Percentiles rank a stretch among this genome's conserved stretches.
Evolutionary conservation across 2,888 invertebrate species (phyloP).

Genomic region (Horisme vitalbata): DNA sequence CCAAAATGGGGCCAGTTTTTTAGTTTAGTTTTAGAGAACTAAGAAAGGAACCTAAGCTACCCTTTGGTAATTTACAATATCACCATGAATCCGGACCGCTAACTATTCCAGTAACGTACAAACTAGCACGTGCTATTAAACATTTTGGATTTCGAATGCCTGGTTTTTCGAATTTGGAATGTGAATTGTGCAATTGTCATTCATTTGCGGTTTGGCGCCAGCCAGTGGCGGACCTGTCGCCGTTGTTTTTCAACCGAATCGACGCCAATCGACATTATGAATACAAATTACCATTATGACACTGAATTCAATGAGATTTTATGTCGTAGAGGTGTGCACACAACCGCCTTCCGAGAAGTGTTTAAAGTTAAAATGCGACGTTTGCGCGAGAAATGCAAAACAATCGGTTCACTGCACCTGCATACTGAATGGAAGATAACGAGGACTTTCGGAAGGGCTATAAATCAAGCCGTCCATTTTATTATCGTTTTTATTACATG

Average conservation of each 20-base stretch:
- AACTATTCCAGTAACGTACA: conserved; percentile 49
- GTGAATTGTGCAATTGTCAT: conserved; percentile 67
- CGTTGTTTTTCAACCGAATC: conserved; percentile 60
- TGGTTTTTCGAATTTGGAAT: conserved; percentile 67
- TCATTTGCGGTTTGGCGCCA: conserved; percentile 75
- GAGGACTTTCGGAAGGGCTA: conserved; percentile 47
- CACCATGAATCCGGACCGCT: too few relatives aligned
- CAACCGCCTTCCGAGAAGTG: conserved; percentile 54
- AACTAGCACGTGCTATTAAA: conserved; percentile 57
- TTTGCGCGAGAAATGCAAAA: conserved; percentile 69
- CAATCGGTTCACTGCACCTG: conserved; percentile 62
- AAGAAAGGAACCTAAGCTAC: too few relatives aligned
- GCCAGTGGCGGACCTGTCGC: conserved; percentile 63
- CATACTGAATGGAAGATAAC: conserved; percentile 52
- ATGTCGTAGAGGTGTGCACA: conserved; percentile 43
- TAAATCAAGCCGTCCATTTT: conserved; percentile 47
- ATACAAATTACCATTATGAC: conserved; percentile 67
- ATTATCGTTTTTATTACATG: conserved; percentile 45
- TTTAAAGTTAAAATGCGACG: conserved; percentile 49
- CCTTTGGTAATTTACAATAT: too few relatives aligned
- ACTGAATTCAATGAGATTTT: conserved; percentile 58
- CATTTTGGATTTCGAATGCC: conserved; percentile 63
- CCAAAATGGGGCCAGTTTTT: too few relatives aligned
- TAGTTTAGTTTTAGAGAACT: too few relatives aligned
- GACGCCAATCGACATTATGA: conserved; percentile 58